Percentiles rank a stretch among this genome's conserved stretches.
Conservation (phyloP, 92 coral and sea anemone genomes). For the Siderastrea radians region DNA sequence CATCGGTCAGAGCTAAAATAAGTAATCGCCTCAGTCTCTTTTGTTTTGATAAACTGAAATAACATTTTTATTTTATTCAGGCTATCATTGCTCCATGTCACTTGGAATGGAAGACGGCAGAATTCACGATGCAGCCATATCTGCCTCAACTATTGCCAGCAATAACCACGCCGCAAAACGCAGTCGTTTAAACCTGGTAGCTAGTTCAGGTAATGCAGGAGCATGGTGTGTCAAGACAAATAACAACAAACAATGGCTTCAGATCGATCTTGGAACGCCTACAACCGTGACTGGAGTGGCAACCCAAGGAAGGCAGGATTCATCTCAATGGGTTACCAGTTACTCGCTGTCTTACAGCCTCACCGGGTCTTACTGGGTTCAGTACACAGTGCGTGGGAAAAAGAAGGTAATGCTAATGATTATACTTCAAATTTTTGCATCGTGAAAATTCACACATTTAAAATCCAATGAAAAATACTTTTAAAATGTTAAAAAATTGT, state of each 20-base stretch:
- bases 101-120: constrained; percentile 74
- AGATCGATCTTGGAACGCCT: constrained; percentile 34
- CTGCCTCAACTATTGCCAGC: constrained; percentile 41
- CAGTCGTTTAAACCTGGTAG: constrained; percentile 49
- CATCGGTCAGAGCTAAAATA: too few relatives aligned
- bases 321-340: constrained; percentile 34
- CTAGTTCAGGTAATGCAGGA: constrained; percentile 22
- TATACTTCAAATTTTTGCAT: background rate
- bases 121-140: constrained; percentile 31
- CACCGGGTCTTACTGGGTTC: constrained; percentile 59
- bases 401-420: constrained; percentile 35
- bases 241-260: constrained; percentile 59
- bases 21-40: too few relatives aligned
- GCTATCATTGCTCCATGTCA: constrained; percentile 48
- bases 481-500: too few relatives aligned
- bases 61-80: background rate
- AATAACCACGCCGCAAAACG: background rate
- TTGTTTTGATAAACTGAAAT: background rate
- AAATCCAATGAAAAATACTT: too few relatives aligned
- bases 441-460: too few relatives aligned
- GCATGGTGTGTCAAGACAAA: constrained; percentile 50
- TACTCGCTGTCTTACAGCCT: constrained; percentile 55
- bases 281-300: constrained; percentile 30
- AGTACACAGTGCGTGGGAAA: constrained; percentile 50
- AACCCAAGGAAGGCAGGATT: constrained; percentile 35